These are phyloP conservation scores for Platyscapa corneri DNA, from an alignment of 1,140 invertebrate genomes.

Conservation along the genomic window DNA sequence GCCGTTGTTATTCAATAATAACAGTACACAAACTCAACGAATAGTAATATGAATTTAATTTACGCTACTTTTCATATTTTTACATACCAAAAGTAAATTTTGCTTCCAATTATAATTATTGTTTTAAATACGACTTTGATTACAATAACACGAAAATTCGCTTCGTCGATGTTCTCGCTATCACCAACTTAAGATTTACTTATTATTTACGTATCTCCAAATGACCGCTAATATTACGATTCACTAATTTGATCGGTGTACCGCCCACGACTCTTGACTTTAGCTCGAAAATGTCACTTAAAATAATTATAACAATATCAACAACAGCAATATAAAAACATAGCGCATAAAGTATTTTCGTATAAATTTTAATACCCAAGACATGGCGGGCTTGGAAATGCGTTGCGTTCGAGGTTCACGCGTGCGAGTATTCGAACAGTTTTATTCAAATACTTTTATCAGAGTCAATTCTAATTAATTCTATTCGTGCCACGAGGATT, in stretches of 20 bases:
- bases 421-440: neutral
- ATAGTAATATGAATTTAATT: too few species aligned
- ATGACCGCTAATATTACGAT: neutral
- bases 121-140: neutral
- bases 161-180: neutral
- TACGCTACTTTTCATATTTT: too few species aligned
- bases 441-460: neutral
- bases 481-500: neutral
- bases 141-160: neutral
- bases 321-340: neutral
- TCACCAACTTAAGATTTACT: neutral
- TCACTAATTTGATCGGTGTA: neutral
- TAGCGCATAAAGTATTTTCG: neutral
- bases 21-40: too few species aligned
- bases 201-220: neutral
- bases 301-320: neutral
- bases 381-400: too few species aligned
- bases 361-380: neutral
- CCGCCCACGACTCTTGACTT: neutral
- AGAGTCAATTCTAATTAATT: neutral
- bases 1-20: neutral
- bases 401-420: too few species aligned
- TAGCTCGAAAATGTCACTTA: neutral
- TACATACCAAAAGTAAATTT: too few species aligned
- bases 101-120: too few species aligned